These are phyloP conservation scores for Epirrhoe alternata DNA, from an alignment of 2,888 invertebrate genomes.

Conservation along the genomic window DNA sequence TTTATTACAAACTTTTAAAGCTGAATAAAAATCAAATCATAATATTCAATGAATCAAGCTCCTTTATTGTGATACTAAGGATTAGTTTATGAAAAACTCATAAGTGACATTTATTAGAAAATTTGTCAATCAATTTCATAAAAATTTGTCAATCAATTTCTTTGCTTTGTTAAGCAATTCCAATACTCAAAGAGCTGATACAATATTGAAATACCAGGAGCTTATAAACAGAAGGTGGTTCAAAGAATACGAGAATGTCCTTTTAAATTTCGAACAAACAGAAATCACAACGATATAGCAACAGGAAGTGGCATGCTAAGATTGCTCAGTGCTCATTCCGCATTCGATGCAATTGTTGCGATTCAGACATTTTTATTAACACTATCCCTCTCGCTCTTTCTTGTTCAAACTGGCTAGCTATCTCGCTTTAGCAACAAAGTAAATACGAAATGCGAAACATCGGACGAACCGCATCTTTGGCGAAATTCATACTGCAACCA, in stretches of 20 bases:
- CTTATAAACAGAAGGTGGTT: constrained; percentile 1
- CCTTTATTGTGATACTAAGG: too few species aligned
- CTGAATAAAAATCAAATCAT: too few species aligned
- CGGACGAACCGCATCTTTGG: constrained; percentile 39
- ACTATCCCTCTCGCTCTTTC: constrained; percentile 32
- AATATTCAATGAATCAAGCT: too few species aligned
- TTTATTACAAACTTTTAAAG: too few species aligned
- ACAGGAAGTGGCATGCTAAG: constrained; percentile 31
- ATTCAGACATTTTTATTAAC: constrained; percentile 60
- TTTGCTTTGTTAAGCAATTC: neutral
- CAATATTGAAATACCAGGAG: constrained; percentile 7
- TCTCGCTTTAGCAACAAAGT: constrained; percentile 35
- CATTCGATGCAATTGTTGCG: constrained; percentile 41
- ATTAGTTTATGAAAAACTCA: too few species aligned
- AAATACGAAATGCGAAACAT: constrained; percentile 35
- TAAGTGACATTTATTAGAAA: too few species aligned
- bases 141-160: neutral
- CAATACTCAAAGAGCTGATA: neutral
- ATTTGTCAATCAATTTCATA: neutral
- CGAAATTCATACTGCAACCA: constrained; percentile 29
- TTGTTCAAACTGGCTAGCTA: constrained; percentile 4
- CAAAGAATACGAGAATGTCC: constrained; percentile 3
- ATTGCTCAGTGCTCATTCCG: too few species aligned
- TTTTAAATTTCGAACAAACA: constrained; percentile 24
- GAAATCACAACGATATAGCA: constrained; percentile 28